phyloP scores from a whole-genome alignment of 2,113 vertebrate genomes.

The Leptodactylus fuscus region DNA sequence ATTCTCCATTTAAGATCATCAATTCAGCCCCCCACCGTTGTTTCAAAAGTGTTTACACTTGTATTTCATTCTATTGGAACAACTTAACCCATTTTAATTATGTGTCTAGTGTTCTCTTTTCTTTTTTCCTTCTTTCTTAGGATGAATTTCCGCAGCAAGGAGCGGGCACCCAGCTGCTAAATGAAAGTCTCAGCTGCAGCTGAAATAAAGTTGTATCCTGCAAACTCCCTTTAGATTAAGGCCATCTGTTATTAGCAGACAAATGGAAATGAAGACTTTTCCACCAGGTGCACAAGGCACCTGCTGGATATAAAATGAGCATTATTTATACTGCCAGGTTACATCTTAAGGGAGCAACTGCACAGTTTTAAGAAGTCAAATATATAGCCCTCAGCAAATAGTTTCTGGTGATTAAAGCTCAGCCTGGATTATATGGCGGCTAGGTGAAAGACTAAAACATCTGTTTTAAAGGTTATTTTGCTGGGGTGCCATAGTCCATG shows the following conservation, averaged over 20 bases:
- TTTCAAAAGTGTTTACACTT: constrained; percentile 45
- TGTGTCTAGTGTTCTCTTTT: background rate
- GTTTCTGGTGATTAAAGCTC: constrained; percentile 10
- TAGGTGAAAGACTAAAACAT: constrained; percentile 19
- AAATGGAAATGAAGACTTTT: constrained; percentile 50
- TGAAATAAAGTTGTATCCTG: constrained; percentile 52
- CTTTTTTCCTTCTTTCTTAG: constrained; percentile 24
- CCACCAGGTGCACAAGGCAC: constrained; percentile 48
- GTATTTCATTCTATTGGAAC: constrained; percentile 16
- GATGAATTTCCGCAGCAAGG: constrained; percentile 31
- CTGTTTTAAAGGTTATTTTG: constrained; percentile 29
- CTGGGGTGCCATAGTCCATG: background rate
- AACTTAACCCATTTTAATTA: constrained; percentile 36
- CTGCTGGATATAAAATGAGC: constrained; percentile 40
- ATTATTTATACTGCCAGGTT: constrained; percentile 54
- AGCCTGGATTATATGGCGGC: background rate
- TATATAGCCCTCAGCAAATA: constrained; percentile 27
- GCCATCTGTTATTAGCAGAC: constrained; percentile 56
- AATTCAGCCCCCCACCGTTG: background rate
- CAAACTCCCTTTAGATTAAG: constrained; percentile 49
- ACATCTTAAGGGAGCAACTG: constrained; percentile 53
- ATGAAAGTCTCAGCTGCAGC: constrained; percentile 47
- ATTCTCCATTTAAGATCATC: constrained; percentile 5
- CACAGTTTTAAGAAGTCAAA: constrained; percentile 52
- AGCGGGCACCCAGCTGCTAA: constrained; percentile 50